A percentile compares a stretch with the other conserved stretches of the same genome.
phyloP scores from a whole-genome alignment of 2,113 vertebrate genomes.

The Laterallus jamaicensis region DNA sequence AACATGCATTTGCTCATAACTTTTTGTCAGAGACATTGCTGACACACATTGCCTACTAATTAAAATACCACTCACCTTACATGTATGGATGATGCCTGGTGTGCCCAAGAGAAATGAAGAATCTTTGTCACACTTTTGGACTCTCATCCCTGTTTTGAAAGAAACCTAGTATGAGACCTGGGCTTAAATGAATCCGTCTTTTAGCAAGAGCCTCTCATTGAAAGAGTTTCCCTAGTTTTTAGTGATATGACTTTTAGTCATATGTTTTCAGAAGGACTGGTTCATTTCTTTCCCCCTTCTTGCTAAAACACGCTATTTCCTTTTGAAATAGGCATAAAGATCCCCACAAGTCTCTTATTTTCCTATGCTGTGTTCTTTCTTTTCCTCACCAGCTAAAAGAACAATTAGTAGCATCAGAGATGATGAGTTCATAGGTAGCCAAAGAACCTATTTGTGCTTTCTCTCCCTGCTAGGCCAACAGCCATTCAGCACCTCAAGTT shows the following conservation, averaged over 20 bases:
- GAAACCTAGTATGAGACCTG: not conserved
- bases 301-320: not conserved
- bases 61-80: not conserved
- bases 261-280: not conserved
- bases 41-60: not conserved
- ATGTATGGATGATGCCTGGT: not conserved
- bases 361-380: not conserved
- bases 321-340: not conserved
- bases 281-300: not conserved
- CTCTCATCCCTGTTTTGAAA: not conserved
- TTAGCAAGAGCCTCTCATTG: not conserved
- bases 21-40: not conserved
- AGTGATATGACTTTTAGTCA: too few relatives aligned
- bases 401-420: not conserved
- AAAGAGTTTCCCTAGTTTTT: not conserved
- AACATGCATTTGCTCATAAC: not conserved
- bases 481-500: not conserved
- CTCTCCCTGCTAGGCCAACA: not conserved
- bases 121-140: not conserved
- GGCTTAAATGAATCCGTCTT: not conserved
- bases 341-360: rapidly evolving
- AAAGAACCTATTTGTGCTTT: not conserved
- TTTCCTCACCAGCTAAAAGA: not conserved
- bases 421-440: not conserved
- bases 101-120: not conserved